Percentiles rank a stretch among this genome's conserved stretches.
phyloP scores from a whole-genome alignment of 2,888 invertebrate species.

The Griposia aprilina region DNA sequence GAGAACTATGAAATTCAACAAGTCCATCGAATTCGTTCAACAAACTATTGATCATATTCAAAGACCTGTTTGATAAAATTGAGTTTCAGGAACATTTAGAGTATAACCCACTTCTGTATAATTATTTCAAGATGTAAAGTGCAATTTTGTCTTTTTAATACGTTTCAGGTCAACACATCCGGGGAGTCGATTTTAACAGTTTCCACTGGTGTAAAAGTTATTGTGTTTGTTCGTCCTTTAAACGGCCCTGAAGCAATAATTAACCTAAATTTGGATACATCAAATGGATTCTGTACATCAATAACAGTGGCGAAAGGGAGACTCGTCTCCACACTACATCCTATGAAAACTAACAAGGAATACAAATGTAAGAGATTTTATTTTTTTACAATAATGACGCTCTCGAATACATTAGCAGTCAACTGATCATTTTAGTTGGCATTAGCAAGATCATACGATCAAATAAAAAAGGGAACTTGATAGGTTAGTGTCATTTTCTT shows the following conservation, averaged over 20 bases:
- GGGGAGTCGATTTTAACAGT: fast-evolving
- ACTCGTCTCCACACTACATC: neutral
- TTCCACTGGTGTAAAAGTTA: fast-evolving
- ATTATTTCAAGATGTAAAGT: neutral
- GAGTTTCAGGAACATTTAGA: neutral
- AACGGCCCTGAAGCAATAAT: too few species aligned
- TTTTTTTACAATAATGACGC: neutral
- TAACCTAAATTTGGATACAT: neutral
- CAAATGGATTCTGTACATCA: neutral
- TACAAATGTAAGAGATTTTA: neutral
- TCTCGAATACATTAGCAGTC: neutral
- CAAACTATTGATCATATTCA: neutral
- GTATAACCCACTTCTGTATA: neutral
- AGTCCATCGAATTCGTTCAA: neutral
- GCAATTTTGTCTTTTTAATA: neutral
- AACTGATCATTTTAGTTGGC: neutral
- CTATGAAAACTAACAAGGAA: neutral
- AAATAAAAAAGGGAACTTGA: neutral
- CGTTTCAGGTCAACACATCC: neutral
- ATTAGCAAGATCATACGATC: neutral
- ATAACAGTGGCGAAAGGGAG: neutral
- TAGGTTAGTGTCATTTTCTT: neutral
- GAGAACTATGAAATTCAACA: neutral
- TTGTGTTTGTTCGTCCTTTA: fast-evolving
- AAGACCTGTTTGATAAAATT: neutral